A percentile compares a stretch with the other conserved stretches of the same genome.
phyloP scores from a whole-genome alignment of 2,113 vertebrate genomes.

The Triplophysa tibetana region DNA sequence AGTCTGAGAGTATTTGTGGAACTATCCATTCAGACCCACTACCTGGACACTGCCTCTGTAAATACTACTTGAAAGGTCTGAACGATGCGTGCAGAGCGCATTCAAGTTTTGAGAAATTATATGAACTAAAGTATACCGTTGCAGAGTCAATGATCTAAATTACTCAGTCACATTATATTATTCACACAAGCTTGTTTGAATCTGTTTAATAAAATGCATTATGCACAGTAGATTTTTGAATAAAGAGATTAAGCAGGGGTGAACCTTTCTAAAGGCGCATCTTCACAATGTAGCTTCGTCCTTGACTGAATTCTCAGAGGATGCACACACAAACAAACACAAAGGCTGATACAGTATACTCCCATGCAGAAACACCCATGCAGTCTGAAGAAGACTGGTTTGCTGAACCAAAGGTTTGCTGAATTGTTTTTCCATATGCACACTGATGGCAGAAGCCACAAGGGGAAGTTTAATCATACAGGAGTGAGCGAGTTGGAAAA shows the following conservation, averaged over 20 bases:
- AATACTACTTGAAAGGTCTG: too few relatives aligned
- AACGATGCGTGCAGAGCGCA: too few relatives aligned
- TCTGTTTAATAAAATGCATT: too few relatives aligned
- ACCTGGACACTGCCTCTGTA: too few relatives aligned
- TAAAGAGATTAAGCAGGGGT: not conserved
- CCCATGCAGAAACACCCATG: conserved; percentile 5
- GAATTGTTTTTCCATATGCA: conserved; percentile 10
- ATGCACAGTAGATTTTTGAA: too few relatives aligned
- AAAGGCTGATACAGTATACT: conserved; percentile 3
- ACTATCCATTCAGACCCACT: too few relatives aligned
- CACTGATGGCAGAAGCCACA: conserved; percentile 28
- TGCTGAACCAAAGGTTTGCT: conserved; percentile 41
- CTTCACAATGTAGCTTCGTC: not conserved
- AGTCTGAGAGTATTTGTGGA: too few relatives aligned
- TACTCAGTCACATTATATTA: too few relatives aligned
- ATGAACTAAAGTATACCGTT: too few relatives aligned
- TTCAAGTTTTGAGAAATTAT: too few relatives aligned
- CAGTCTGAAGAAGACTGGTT: conserved; percentile 26
- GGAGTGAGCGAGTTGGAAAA: not conserved
- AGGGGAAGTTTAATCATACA: conserved; percentile 9
- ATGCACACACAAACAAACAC: conserved; percentile 18
- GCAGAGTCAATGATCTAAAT: too few relatives aligned
- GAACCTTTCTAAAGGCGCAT: not conserved
- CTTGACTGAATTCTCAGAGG: not conserved
- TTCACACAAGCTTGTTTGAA: too few relatives aligned